phyloP scores from a whole-genome alignment of 1,140 invertebrate species.

The Whitmania pigra region DNA sequence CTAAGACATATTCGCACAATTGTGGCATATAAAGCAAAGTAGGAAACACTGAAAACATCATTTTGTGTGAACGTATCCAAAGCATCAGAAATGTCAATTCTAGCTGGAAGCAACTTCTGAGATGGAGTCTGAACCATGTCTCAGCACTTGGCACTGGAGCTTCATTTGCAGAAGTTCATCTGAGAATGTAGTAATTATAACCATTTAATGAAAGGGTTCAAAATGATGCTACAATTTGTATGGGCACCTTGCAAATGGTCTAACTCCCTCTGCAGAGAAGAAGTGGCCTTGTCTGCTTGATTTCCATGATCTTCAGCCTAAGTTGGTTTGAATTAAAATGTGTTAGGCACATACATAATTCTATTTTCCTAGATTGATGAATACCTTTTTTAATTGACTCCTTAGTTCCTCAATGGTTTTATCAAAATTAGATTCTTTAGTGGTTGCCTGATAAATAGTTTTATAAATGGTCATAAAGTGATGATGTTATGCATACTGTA shows the following conservation, averaged over 20 bases:
- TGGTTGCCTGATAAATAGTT: background rate
- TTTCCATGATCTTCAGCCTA: slow-evolving; percentile 4
- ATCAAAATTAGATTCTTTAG: slow-evolving; percentile 8
- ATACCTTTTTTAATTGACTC: background rate
- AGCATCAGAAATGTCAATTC: too few relatives aligned
- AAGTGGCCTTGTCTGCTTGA: slow-evolving; percentile 9
- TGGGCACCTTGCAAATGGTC: background rate
- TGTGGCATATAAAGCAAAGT: too few relatives aligned
- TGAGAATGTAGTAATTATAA: background rate
- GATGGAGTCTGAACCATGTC: background rate
- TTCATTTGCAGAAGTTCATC: slow-evolving; percentile 1
- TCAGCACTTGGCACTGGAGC: slow-evolving; percentile 9
- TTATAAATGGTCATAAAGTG: background rate
- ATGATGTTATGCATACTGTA: background rate
- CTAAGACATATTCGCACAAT: too few relatives aligned
- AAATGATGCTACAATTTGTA: background rate
- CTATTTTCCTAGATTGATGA: too few relatives aligned
- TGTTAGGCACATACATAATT: too few relatives aligned
- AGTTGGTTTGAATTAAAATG: background rate
- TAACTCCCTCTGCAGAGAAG: slow-evolving; percentile 1
- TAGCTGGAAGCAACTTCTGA: too few relatives aligned
- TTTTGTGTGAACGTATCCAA: too few relatives aligned
- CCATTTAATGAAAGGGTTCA: background rate
- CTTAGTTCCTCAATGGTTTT: slow-evolving; percentile 10
- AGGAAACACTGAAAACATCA: too few relatives aligned